Base-by-base conservation (phyloP, 2,797 vertebrate genomes). In the Ceryle rudis region DNA sequence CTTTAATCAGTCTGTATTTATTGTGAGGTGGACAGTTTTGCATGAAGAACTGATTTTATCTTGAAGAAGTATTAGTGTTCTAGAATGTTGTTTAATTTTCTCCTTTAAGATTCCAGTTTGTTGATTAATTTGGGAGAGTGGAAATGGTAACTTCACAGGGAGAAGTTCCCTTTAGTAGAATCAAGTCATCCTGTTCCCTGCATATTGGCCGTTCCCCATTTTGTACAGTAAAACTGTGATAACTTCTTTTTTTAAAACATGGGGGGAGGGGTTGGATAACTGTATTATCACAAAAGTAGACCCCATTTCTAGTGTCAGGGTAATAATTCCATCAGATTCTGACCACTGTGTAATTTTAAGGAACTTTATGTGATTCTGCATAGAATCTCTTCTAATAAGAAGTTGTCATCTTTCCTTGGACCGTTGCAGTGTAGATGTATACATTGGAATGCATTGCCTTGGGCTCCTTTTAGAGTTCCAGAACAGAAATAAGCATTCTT, bases 401-500 rank as follows among this genome's bases (percentile, higher is more conserved):
- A 83, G 51, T 42, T 3, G 72, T 84, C 0, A 22, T 65, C 39
- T 92, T 71, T 37, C 54, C 79, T 62, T 52, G 79, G 90, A 35
- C 47, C 44, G 70, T 52, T 78, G 25, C 41, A 55, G 22, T n/a
- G 21, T 4, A 69, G 72, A 15, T 20, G 10, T 25, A 9, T 1
- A n/a, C 26, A 46, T 61, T 54, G 54, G 46, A 83, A 81, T 66
- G 10, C n/a, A 23, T 42, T 79, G 80, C 69, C 41, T 93, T 35
- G 23, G 29, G 62, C 70, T 91, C 85, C 42, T 95, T 90, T 75
- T 81, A 72, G 74, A 93, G 81, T 41, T 70, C 51, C 72, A 64
- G 69, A 71, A 46, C 41, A 67, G 69, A 83, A 95, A 58, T 58
- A 46, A n/a, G 64, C 61, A 61, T 87, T 93, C 95, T 86, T 61